Evolutionary conservation across 2,888 invertebrate species (phyloP).

Genomic region (Syritta pipiens): DNA sequence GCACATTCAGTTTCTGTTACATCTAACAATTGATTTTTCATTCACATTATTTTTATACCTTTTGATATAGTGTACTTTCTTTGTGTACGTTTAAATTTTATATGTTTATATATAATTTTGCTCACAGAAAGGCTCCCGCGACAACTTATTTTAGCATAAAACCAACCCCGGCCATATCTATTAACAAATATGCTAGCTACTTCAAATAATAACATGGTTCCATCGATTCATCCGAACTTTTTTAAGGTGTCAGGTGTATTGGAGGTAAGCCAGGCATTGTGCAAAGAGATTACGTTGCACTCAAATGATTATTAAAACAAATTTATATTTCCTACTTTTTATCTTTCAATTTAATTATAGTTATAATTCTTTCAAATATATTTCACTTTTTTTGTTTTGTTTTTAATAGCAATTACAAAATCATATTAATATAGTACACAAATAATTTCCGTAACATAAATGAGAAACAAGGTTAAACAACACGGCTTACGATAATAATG

Average conservation of each 20-base stretch:
- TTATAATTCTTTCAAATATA: slow-evolving; percentile 50
- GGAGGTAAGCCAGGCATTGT: slow-evolving; percentile 41
- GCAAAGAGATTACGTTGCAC: slow-evolving; percentile 29
- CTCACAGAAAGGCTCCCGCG: slow-evolving; percentile 7
- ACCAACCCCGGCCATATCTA: slow-evolving; percentile 1
- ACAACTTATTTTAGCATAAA: slow-evolving; percentile 4
- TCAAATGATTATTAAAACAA: slow-evolving; percentile 43
- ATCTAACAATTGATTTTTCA: slow-evolving; percentile 43
- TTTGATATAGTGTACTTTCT: slow-evolving; percentile 27
- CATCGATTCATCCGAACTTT: background rate
- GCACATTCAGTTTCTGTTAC: slow-evolving; percentile 38
- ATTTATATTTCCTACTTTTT: slow-evolving; percentile 47
- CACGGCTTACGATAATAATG: slow-evolving; percentile 39
- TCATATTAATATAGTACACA: slow-evolving; percentile 47
- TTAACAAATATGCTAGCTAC: slow-evolving; percentile 50
- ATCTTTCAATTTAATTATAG: slow-evolving; percentile 46
- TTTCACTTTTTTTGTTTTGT: slow-evolving; percentile 43
- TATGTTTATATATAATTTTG: slow-evolving; percentile 24
- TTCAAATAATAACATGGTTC: slow-evolving; percentile 27
- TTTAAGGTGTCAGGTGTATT: background rate
- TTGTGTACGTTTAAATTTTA: slow-evolving; percentile 8
- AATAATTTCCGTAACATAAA: slow-evolving; percentile 49
- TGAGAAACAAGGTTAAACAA: slow-evolving; percentile 31
- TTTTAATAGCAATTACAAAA: slow-evolving; percentile 60
- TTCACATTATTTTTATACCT: slow-evolving; percentile 21